Base-by-base conservation (phyloP, 2,888 invertebrate genomes). In the Caenorhabditis parvicauda region DNA sequence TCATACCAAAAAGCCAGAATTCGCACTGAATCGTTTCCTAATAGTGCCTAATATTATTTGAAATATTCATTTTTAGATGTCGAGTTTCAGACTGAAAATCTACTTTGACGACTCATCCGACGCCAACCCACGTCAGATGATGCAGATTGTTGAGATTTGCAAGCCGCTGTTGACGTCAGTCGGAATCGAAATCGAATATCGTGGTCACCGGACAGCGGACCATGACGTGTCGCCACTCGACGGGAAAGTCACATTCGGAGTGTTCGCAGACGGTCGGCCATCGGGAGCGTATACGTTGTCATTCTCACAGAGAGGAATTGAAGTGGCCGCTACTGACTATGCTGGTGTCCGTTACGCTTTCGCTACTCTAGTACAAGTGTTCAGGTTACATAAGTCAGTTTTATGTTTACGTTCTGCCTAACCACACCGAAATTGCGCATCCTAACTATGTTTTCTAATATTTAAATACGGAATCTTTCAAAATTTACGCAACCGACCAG, bases 331-430 rank as follows among this genome's bases (percentile, higher is more conserved):
- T 47, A 84, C 85, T 27, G 86, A 86, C 77, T 76, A 86, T 39
- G 81, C 83, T 32, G 86, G 86, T 22, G 79, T 87, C 19, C 85
- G 86, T 72, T 86, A 86, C 77, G 87, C 86, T 3, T 74, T 76
- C 43, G 64, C 71, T 0, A 76, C 76, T 1, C 63, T 76, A 38
- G 69, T 71, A 4, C 76, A 76, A 56, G 71, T 76, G 22, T 41
- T 76, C 1, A 42, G 76, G 9, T 54, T 74, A n/a, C 74, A 74
- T 38, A 66, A 64, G 54, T 74, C 46, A 25, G 64, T 53, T 9
- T 29, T 32, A 41, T 39, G 28, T 12, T 51, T 54, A 14, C 38
- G 37, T 2, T 25, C 32, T 24, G 6, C 1, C 38, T 21, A 49
- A 49, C n/a, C 38, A 27, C n/a, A 4, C 39, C n/a, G n/a, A n/a